Base-by-base conservation (phyloP, 2,113 vertebrate genomes). In the Hippocampus guttulatus region DNA sequence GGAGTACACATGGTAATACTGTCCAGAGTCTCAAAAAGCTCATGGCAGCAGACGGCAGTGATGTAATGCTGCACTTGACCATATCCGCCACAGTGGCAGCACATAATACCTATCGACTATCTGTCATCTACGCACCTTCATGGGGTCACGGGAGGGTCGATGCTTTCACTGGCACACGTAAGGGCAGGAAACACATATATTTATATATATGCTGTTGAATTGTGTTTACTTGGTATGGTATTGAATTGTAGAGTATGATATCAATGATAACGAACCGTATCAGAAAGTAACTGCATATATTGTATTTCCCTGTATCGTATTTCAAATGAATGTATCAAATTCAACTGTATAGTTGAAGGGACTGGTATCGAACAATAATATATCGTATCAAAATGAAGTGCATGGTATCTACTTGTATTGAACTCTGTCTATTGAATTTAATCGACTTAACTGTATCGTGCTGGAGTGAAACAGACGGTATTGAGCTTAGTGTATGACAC, bases 21-120 rank as follows among this genome's bases (percentile, higher is more conserved):
- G 66, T 33, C 38, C 63, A 45, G 40, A 23, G n/a, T 14, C 40
- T 60, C 27, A 16, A 20, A 18, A 12, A 16, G 12, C 23, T n/a
- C 18, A 54, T 40, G 57, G 5, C 33, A 55, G 45, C 40, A 61
- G 52, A 43, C 66, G 76, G n/a, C 18, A 62, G 54, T 15, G 49
- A 67, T 61, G 58, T 27, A 67, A 74, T 57, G 41, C 8, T 58
- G 61, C 52, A 60, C 16, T 40, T 55, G 33, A 73, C n/a, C 30
- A 47, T 71, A 58, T 21, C 41, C 64, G 11, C 33, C 74, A 67
- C 62, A 52, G 33, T 61, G 60, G 25, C 40, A 51, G 43, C 38
- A 11, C 23, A 20, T 45, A 45, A 78, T 74, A 55, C 51, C 27
- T 78, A 76, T 69, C 71, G 66, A 78, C 75, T 71, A 25, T 57